Evolutionary conservation across 2,888 invertebrate genomes (phyloP).

Genomic region (Philopedon plagiatum): DNA sequence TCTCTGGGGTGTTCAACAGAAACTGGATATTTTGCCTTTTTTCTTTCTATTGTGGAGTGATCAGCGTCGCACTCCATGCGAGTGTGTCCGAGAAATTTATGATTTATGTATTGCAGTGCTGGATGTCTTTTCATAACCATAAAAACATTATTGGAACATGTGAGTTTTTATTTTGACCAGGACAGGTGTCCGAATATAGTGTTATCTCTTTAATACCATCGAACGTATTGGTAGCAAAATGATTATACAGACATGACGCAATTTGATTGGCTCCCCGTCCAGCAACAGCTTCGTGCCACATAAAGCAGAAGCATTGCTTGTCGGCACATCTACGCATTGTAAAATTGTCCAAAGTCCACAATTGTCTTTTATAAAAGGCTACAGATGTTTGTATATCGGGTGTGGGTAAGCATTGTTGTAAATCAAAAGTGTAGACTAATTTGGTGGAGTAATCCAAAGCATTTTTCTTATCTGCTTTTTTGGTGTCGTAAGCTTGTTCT

Average conservation of each 20-base stretch:
- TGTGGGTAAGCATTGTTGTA: too few relatives aligned
- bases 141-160: conserved; percentile 38
- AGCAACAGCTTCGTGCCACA: conserved; percentile 30
- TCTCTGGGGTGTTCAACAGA: conserved; percentile 27
- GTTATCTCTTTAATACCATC: conserved; percentile 11
- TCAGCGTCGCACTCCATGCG: conserved; percentile 44
- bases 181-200: conserved; percentile 36
- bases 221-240: not conserved
- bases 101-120: conserved; percentile 14
- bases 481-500: conserved; percentile 27
- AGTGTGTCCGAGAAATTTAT: conserved; percentile 45
- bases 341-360: conserved; percentile 29
- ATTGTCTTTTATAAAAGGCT: too few relatives aligned
- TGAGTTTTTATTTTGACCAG: conserved; percentile 35
- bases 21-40: conserved; percentile 28
- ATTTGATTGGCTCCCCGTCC: conserved; percentile 38
- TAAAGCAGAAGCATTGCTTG: conserved; percentile 14
- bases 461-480: too few relatives aligned
- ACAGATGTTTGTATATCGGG: not conserved
- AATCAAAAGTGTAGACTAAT: too few relatives aligned
- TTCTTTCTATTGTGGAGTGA: conserved; percentile 37
- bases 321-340: conserved; percentile 21
- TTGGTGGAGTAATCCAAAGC: too few relatives aligned
- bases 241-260: conserved; percentile 23
- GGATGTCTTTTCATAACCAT: conserved; percentile 1